Conservation (phyloP, 2,888 invertebrate species). For the Cheilosia vulpina region DNA sequence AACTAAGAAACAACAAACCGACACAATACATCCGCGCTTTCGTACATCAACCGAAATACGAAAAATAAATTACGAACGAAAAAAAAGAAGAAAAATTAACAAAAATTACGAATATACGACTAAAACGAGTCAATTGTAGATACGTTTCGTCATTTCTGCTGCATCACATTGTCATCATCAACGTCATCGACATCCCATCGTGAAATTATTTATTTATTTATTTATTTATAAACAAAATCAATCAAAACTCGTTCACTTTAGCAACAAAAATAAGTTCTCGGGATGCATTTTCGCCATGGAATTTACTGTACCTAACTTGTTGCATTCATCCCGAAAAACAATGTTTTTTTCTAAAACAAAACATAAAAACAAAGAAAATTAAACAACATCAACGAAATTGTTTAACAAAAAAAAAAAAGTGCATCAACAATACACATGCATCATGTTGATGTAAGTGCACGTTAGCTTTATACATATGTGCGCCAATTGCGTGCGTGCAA, state of each 20-base stretch:
- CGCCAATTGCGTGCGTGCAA: constrained; percentile 56
- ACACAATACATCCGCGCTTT: constrained; percentile 65
- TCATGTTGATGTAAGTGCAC: constrained; percentile 13
- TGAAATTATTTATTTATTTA: too few species aligned
- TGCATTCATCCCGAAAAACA: constrained; percentile 34
- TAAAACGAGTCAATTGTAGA: constrained; percentile 51
- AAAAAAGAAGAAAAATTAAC: constrained; percentile 14
- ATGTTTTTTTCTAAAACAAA: constrained; percentile 27
- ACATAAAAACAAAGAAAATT: constrained; percentile 32
- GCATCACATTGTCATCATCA: constrained; percentile 30
- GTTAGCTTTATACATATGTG: constrained; percentile 51
- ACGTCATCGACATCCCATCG: constrained; percentile 39
- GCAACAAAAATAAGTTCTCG: not conserved
- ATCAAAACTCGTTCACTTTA: constrained; percentile 16
- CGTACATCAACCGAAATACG: constrained; percentile 57
- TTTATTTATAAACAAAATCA: constrained; percentile 17
- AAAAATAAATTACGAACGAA: constrained; percentile 13
- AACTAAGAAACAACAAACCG: constrained; percentile 37
- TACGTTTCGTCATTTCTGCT: constrained; percentile 53
- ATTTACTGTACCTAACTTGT: constrained; percentile 33
- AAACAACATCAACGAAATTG: constrained; percentile 53
- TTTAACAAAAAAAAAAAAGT: constrained; percentile 36
- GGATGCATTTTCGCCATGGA: not conserved
- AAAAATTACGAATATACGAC: constrained; percentile 35
- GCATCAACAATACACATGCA: constrained; percentile 35